Percentiles rank a stretch among this genome's conserved stretches.
Conservation (phyloP, 2,888 invertebrate species). For the Cecidostiba fungosa region DNA sequence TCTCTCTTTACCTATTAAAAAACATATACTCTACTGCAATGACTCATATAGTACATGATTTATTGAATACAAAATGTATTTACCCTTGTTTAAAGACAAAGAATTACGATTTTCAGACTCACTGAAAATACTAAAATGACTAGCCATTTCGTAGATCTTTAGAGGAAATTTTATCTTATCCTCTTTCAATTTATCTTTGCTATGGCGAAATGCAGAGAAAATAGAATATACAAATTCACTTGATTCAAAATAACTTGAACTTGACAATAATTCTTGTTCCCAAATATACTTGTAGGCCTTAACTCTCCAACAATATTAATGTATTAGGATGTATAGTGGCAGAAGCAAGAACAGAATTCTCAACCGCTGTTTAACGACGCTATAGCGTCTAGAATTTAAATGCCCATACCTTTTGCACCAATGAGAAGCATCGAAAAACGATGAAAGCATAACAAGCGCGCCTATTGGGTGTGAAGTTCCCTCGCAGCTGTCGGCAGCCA, state of each 20-base stretch:
- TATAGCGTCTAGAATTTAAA: not conserved
- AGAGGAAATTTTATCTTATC: not conserved
- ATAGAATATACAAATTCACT: not conserved
- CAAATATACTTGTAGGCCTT: no score
- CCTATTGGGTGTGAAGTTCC: not conserved
- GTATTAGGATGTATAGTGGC: no score
- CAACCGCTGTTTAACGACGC: not conserved
- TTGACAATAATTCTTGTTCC: no score
- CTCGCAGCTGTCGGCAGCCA: no score
- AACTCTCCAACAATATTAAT: no score
- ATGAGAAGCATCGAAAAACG: not conserved
- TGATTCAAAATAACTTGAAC: not conserved
- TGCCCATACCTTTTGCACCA: not conserved
- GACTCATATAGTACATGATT: not conserved
- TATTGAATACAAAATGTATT: not conserved
- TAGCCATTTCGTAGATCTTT: slow-evolving; percentile 52
- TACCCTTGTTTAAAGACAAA: slow-evolving; percentile 49
- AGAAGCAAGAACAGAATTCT: not conserved
- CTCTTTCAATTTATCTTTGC: not conserved
- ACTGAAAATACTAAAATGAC: slow-evolving; percentile 56
- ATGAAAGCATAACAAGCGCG: not conserved
- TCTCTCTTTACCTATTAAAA: slow-evolving; percentile 58
- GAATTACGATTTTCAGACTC: slow-evolving; percentile 42
- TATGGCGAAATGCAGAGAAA: not conserved
- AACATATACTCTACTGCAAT: not conserved